Base-by-base conservation (phyloP, 2,113 vertebrate species). In the Neodontobutis hainanensis region DNA sequence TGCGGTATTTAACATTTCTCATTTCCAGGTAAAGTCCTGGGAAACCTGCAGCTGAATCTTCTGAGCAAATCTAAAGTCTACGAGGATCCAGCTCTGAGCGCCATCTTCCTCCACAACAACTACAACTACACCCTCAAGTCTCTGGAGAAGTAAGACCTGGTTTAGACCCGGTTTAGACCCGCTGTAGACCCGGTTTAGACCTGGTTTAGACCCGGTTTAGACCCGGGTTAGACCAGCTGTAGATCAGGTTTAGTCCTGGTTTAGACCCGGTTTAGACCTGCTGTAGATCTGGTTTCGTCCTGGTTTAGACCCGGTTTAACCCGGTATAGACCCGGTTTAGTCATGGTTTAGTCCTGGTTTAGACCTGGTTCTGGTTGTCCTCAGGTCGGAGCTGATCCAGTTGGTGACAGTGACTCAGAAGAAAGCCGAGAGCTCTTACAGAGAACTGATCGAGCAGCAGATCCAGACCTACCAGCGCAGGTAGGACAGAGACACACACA, bases 81-180 rank as follows among this genome's bases (percentile, higher is more conserved):
- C 11, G 97, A 99, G 85, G 96, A 99, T 49, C 90, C 92, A 0
- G 97, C 97, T 5, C 90, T 99, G 83, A 95, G 96, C 5, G 95
- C 96, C 76, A 93, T 99, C 69, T 99, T 99, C 81, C 93, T 99
- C 42, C 96, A 97, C 89, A 99, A 99, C 92, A 99, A 97, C 90
- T 99, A 98, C 91, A 99, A 99, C 92, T 99, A 99, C 89, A 99
- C 95, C 87, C 94, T 99, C 72, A 99, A 99, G 87, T 97, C 97
- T 15, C 93, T 98, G 91, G 96, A 99, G 83, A 98, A 98, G 97
- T 98, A 81, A 88, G 94, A 4, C 11, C 8, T 44, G 42, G 4
- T 44, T 0, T 44, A 44, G 42, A 44, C 42, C 11, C 3, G 8
- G 42, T 44, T 27, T 3, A 27, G 19, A 27, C 19, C 19, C 1